phyloP scores from a whole-genome alignment of 2,113 vertebrate genomes.

The Gallinago jamesoni region DNA sequence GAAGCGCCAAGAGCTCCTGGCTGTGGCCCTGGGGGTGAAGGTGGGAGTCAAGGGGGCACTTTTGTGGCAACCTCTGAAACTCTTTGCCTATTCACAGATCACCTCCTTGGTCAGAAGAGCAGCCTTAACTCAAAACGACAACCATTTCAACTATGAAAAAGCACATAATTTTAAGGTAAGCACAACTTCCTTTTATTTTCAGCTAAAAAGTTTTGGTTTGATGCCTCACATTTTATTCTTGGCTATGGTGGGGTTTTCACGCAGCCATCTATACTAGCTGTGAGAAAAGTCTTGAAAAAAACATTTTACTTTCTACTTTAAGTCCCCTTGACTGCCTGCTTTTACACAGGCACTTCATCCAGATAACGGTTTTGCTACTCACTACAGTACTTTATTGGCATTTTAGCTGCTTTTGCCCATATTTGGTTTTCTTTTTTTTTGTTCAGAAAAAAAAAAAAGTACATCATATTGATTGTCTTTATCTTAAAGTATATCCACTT shows the following conservation, averaged over 20 bases:
- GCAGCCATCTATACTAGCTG: background rate
- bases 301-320: background rate
- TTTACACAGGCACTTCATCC: background rate
- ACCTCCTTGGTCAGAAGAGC: slow-evolving; percentile 89
- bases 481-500: background rate
- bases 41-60: slow-evolving; percentile 85
- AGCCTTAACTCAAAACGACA: slow-evolving; percentile 89
- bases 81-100: slow-evolving; percentile 98
- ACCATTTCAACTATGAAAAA: slow-evolving; percentile 95
- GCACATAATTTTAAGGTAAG: slow-evolving; percentile 99
- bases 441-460: background rate
- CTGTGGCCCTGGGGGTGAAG: slow-evolving; percentile 89
- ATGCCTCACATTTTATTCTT: background rate
- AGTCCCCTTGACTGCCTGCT: background rate
- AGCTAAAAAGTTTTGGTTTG: background rate
- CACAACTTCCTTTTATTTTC: background rate
- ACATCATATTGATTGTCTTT: background rate
- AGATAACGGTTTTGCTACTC: background rate
- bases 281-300: background rate
- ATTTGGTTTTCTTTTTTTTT: background rate
- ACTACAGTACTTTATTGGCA: background rate
- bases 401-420: background rate
- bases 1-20: slow-evolving; percentile 91
- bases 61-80: slow-evolving; percentile 96
- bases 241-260: background rate